A percentile compares a stretch with the other conserved stretches of the same genome.
Evolutionary conservation across 2,888 invertebrate species (phyloP).

Genomic region (Microplitis deprimator): DNA sequence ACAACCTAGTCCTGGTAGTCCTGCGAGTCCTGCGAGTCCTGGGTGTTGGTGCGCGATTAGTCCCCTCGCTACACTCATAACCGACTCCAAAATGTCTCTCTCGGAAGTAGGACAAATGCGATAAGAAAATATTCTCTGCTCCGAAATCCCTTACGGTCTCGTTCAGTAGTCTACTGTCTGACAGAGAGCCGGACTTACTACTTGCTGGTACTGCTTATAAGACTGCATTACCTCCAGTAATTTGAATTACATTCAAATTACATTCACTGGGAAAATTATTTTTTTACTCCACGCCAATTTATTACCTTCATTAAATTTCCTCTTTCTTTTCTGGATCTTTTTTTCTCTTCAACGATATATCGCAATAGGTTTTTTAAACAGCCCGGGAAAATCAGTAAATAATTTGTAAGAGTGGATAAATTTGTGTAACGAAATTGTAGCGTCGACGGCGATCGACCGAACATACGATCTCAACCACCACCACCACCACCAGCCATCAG

Average conservation of each 20-base stretch:
- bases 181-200: conserved; percentile 14
- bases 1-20: not conserved
- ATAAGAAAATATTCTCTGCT: conserved; percentile 30
- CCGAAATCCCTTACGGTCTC: not conserved
- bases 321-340: too few relatives aligned
- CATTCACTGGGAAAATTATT: too few relatives aligned
- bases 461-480: conserved; percentile 60
- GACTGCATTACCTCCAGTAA: too few relatives aligned
- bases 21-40: not conserved
- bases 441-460: conserved; percentile 48
- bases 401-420: not conserved
- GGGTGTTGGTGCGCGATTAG: conserved; percentile 29
- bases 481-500: conserved; percentile 67
- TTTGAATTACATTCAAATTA: too few relatives aligned
- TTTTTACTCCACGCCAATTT: too few relatives aligned
- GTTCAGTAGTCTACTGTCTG: conserved; percentile 2
- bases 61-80: conserved; percentile 25
- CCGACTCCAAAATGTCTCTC: conserved; percentile 17
- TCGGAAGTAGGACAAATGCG: conserved; percentile 20
- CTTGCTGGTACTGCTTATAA: not conserved
- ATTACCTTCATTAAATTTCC: too few relatives aligned
- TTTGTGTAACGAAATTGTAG: not conserved
- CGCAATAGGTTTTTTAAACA: too few relatives aligned
- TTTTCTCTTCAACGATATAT: too few relatives aligned
- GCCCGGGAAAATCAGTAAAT: too few relatives aligned